Conservation (phyloP, 2,888 invertebrate species). For the Girardia tigrina region DNA sequence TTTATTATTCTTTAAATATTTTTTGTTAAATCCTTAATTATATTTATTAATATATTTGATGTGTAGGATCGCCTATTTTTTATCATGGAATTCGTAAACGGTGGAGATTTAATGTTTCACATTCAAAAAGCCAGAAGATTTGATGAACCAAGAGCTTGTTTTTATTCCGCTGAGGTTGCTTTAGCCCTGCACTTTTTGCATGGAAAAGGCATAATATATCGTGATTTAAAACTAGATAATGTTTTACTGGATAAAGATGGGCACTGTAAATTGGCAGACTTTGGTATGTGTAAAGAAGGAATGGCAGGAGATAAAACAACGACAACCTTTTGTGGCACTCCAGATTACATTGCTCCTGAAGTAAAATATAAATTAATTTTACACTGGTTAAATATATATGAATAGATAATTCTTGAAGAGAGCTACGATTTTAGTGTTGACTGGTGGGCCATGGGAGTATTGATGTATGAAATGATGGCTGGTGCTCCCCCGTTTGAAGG, state of each 20-base stretch:
- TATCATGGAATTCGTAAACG: slow-evolving; percentile 98
- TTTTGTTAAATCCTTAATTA: no score
- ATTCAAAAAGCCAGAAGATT: slow-evolving; percentile 94
- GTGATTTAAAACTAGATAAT: slow-evolving; percentile 92
- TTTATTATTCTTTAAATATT: no score
- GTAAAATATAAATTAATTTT: slow-evolving; percentile 46
- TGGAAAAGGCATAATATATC: slow-evolving; percentile 84
- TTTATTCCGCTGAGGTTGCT: slow-evolving; percentile 96
- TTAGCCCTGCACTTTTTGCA: slow-evolving; percentile 91
- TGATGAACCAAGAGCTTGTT: slow-evolving; percentile 78
- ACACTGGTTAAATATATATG: not conserved
- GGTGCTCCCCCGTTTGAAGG: slow-evolving; percentile 99
- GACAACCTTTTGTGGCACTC: slow-evolving; percentile 96
- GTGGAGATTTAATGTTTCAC: slow-evolving; percentile 82
- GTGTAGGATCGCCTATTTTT: slow-evolving; percentile 76
- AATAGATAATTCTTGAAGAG: slow-evolving; percentile 70
- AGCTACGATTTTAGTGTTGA: slow-evolving; percentile 94
- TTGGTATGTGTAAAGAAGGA: slow-evolving; percentile 94
- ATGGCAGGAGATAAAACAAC: slow-evolving; percentile 69
- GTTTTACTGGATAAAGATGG: slow-evolving; percentile 88
- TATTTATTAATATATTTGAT: slow-evolving; percentile 11
- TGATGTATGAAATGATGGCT: slow-evolving; percentile 52
- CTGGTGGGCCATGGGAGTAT: slow-evolving; percentile 79
- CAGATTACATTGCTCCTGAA: slow-evolving; percentile 96
- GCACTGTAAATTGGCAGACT: slow-evolving; percentile 53